Percentiles rank a stretch among this genome's conserved stretches.
Conservation (phyloP, 2,888 invertebrate genomes). For the Tenthredo distinguenda region DNA sequence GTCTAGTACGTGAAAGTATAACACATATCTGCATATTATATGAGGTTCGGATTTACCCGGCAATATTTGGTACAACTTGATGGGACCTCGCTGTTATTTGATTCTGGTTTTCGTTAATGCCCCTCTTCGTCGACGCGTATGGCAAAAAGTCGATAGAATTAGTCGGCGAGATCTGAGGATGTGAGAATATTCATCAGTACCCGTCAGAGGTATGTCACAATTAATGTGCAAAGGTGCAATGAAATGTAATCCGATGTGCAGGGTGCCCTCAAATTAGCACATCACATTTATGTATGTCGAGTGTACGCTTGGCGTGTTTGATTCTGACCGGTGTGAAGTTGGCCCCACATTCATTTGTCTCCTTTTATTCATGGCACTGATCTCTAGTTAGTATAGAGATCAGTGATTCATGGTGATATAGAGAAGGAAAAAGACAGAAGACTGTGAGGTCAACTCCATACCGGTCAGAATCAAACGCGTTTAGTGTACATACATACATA, state of each 20-base stretch:
- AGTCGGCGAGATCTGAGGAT: constrained; percentile 77
- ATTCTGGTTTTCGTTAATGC: constrained; percentile 80
- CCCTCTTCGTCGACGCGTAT: constrained; percentile 81
- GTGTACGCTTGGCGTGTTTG: too few species aligned
- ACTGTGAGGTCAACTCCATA: too few species aligned
- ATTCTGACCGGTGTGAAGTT: too few species aligned
- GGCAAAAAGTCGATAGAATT: constrained; percentile 81
- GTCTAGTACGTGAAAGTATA: not conserved
- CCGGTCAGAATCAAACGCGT: constrained; percentile 51
- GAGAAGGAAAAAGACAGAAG: too few species aligned
- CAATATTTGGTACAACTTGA: constrained; percentile 77
- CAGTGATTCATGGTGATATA: too few species aligned
- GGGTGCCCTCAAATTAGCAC: too few species aligned
- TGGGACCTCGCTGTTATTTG: constrained; percentile 80
- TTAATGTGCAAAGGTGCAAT: not conserved
- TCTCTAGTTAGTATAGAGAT: too few species aligned
- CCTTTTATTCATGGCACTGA: too few species aligned
- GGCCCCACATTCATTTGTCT: too few species aligned
- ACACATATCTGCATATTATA: not conserved
- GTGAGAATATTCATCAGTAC: constrained; percentile 36
- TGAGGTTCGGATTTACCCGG: constrained; percentile 70
- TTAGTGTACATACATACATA: too few species aligned
- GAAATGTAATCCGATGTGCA: too few species aligned
- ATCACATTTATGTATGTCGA: too few species aligned
- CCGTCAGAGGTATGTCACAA: not conserved